These are phyloP conservation scores for Strigops habroptila DNA, from an alignment of 2,113 vertebrate species.

Conservation along the genomic window DNA sequence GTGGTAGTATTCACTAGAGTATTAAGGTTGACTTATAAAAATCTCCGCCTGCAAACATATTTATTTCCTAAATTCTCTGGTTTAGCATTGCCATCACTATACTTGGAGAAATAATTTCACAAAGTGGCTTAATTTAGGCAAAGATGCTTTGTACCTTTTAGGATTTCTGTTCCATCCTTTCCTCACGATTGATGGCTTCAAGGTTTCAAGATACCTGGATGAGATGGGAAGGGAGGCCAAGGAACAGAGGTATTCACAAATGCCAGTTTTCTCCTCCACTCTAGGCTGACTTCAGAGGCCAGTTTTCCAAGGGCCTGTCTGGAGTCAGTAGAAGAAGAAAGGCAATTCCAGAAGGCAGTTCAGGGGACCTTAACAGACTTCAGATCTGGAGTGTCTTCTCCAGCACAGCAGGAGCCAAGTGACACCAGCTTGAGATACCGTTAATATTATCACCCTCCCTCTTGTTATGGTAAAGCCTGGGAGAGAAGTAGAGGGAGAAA, in stretches of 20 bases:
- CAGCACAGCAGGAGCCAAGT: background rate
- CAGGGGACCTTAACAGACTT: background rate
- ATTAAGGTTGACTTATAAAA: background rate
- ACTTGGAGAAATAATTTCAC: background rate
- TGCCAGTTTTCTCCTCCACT: background rate
- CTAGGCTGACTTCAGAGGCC: background rate
- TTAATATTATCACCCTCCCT: background rate
- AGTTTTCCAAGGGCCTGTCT: background rate
- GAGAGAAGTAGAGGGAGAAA: background rate
- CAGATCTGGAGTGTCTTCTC: background rate
- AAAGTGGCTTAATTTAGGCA: background rate
- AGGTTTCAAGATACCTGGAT: background rate
- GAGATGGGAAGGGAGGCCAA: background rate
- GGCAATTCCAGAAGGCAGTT: background rate
- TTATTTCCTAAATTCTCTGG: background rate
- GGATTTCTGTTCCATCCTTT: constrained; percentile 9
- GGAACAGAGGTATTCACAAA: background rate
- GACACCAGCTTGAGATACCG: background rate
- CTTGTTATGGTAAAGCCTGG: background rate
- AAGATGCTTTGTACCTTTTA: background rate
- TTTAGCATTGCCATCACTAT: background rate
- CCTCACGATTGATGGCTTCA: background rate
- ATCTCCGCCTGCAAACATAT: background rate
- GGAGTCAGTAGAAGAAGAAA: background rate
- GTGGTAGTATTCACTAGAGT: background rate